phyloP scores from a whole-genome alignment of 2,113 vertebrate species.

The Perognathus longimembris region DNA sequence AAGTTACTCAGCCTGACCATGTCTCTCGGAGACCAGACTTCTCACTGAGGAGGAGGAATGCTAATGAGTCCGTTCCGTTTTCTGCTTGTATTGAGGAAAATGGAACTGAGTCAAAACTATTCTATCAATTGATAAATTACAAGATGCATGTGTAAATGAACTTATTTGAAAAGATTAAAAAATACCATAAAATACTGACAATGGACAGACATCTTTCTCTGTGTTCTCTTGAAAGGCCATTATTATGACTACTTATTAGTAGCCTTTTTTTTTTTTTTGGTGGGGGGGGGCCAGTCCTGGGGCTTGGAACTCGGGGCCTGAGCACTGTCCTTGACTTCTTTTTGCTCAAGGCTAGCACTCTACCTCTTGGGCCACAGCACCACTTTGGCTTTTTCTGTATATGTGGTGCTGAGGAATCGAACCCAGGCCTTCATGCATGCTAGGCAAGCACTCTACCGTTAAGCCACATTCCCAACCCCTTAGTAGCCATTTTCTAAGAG shows the following conservation, averaged over 20 bases:
- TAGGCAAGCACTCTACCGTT: too few relatives aligned
- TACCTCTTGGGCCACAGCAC: too few relatives aligned
- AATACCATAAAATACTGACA: constrained; percentile 25
- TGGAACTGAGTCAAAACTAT: background rate
- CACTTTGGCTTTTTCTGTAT: too few relatives aligned
- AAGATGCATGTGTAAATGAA: constrained; percentile 38
- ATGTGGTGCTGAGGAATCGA: too few relatives aligned
- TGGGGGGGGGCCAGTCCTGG: too few relatives aligned
- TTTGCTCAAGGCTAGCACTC: too few relatives aligned
- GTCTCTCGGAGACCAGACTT: constrained; percentile 1
- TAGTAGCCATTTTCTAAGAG: constrained; percentile 55
- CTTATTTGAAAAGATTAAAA: constrained; percentile 58
- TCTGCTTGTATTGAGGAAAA: constrained; percentile 4
- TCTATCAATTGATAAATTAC: constrained; percentile 40
- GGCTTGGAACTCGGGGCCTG: too few relatives aligned
- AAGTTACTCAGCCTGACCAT: background rate
- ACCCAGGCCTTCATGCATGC: too few relatives aligned
- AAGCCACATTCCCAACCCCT: too few relatives aligned
- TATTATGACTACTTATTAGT: background rate
- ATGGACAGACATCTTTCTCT: background rate
- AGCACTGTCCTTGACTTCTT: too few relatives aligned
- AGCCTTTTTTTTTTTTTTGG: too few relatives aligned
- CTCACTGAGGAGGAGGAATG: background rate
- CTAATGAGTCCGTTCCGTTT: constrained; percentile 39
- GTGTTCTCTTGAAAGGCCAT: background rate